Base-by-base conservation (phyloP, 2,888 invertebrate species). In the Polymixis lichenea region DNA sequence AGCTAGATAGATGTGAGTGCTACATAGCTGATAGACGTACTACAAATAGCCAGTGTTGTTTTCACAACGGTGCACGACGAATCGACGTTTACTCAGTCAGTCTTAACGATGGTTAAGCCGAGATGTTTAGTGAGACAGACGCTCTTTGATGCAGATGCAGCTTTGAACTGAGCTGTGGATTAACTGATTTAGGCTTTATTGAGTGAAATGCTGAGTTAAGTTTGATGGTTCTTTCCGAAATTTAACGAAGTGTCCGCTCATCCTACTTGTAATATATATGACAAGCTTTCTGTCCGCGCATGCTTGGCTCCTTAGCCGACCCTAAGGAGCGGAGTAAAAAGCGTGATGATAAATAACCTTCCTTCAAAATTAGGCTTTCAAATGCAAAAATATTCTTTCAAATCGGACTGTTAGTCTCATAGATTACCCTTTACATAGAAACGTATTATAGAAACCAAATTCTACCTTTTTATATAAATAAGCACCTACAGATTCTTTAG, bases 81-180 rank as follows among this genome's bases (percentile, higher is more conserved):
- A 84, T 82, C 75, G 61, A 66, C 74, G 76, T 86, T 82, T 82
- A 80, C 80, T 60, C 68, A 80, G 81, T 58, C 74, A 58, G 75
- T 19, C 58, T n/a, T 60, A 58, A 56, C 58, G 77, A 73, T 77
- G 67, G 62, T 78, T 77, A 83, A 82, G 73, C 61, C 81, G 64
- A 74, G 66, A 77, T 79, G 78, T 76, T 83, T 51, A 77, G 71
- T 60, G 49, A 19, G 64, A 77, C 53, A 67, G 70, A 7, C 22
- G 60, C 53, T 70, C 75, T 82, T 81, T 85, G 76, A 79, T 85
- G 72, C 75, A 80, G 58, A 62, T 78, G 86, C 65, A 82, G 58
- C 69, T 74, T 69, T 68, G 60, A 62, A 58, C 58, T 67, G 53
- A 67, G 58, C 55, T 28, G 43, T 80, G 22, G 25, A 78, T 72